These are phyloP conservation scores for Rhadinocentrus ornatus DNA, from an alignment of 2,797 vertebrate genomes.

Conservation along the genomic window DNA sequence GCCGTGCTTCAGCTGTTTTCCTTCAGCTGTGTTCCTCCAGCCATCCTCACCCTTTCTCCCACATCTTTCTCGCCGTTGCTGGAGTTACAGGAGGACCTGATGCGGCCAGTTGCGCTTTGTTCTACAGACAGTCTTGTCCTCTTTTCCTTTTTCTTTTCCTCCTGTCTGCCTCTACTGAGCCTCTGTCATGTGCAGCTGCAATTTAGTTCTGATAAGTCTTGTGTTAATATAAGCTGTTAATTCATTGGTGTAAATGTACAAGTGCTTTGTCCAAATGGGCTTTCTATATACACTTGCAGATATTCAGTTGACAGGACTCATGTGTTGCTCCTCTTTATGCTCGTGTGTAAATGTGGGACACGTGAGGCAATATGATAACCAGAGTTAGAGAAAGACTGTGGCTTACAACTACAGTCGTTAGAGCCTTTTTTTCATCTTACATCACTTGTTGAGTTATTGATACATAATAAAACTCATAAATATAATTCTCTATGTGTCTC, in stretches of 20 bases:
- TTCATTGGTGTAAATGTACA: slow-evolving; percentile 47
- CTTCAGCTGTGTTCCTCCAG: slow-evolving; percentile 11
- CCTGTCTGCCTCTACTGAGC: slow-evolving; percentile 35
- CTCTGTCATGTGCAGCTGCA: slow-evolving; percentile 70
- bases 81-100: slow-evolving; percentile 67
- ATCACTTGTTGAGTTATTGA: slow-evolving; percentile 20
- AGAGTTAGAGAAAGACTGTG: slow-evolving; percentile 43
- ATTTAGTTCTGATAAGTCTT: slow-evolving; percentile 18
- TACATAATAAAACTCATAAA: not conserved
- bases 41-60: slow-evolving; percentile 16
- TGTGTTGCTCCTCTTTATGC: slow-evolving; percentile 34
- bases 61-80: slow-evolving; percentile 55
- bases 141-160: slow-evolving; percentile 26
- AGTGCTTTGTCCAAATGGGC: slow-evolving; percentile 39
- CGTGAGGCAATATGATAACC: slow-evolving; percentile 22
- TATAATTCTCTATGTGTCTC: slow-evolving; percentile 2
- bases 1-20: slow-evolving; percentile 16
- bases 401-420: slow-evolving; percentile 31
- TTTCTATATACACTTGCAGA: slow-evolving; percentile 31
- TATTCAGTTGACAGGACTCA: slow-evolving; percentile 35
- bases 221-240: slow-evolving; percentile 56
- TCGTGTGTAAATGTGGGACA: slow-evolving; percentile 25
- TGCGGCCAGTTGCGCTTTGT: slow-evolving; percentile 61
- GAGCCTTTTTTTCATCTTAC: slow-evolving; percentile 35
- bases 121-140: slow-evolving; percentile 59